Percentiles rank a stretch among this genome's conserved stretches.
Conservation (phyloP, 2,113 vertebrate genomes). For the Cheilinus undulatus region DNA sequence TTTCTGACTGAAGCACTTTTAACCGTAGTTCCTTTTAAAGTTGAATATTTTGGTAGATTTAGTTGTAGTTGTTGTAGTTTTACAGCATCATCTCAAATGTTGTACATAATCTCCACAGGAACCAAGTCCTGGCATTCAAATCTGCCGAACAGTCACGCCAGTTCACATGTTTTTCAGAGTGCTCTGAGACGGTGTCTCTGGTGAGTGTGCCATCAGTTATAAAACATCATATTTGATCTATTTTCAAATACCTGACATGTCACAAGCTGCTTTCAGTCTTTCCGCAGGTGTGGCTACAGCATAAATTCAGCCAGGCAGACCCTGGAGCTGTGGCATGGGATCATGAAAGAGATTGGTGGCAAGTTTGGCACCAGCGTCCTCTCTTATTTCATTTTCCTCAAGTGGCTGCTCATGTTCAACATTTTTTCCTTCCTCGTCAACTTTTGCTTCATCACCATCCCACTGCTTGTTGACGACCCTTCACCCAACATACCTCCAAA, state of each 20-base stretch:
- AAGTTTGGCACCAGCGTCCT: slow-evolving; percentile 93
- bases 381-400: slow-evolving; percentile 93
- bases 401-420: slow-evolving; percentile 94
- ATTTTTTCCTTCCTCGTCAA: slow-evolving; percentile 92
- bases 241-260: neutral
- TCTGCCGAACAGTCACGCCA: slow-evolving; percentile 60
- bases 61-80: neutral
- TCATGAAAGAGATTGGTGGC: slow-evolving; percentile 91
- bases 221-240: neutral
- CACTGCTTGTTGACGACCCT: slow-evolving; percentile 82
- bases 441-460: slow-evolving; percentile 92
- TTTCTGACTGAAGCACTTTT: slow-evolving; percentile 8
- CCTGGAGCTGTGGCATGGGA: slow-evolving; percentile 85
- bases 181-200: slow-evolving; percentile 71
- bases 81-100: neutral
- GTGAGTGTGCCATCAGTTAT: slow-evolving; percentile 61
- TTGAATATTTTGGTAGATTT: too few relatives aligned
- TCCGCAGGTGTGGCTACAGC: slow-evolving; percentile 78
- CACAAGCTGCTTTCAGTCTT: slow-evolving; percentile 74
- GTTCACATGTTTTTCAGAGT: slow-evolving; percentile 74
- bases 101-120: slow-evolving; percentile 66
- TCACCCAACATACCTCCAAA: slow-evolving; percentile 59
- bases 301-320: slow-evolving; percentile 73
- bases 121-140: slow-evolving; percentile 75
- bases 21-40: neutral